Base-by-base conservation (phyloP, 2,797 vertebrate species). In the Kryptolebias ocellatus region DNA sequence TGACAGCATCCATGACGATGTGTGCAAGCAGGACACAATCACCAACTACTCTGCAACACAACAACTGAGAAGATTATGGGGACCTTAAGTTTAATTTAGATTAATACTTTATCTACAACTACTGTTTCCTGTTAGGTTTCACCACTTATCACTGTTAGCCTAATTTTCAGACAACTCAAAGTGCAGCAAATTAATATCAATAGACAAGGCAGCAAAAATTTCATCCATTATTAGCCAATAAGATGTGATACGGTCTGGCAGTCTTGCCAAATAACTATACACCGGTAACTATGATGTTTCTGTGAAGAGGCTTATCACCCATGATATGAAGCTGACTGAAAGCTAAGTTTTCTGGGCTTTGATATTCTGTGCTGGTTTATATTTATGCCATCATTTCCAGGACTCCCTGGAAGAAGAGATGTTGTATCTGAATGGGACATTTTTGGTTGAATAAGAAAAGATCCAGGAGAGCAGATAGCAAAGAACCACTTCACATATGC, bases 391-490 rank as follows among this genome's bases (percentile, higher is more conserved):
- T 24, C 20, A 24, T 24, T 24, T 24, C 20, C 34, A 34, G 9
- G 34, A 34, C 6, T 34, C 34, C 5, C 34, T 34, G 34, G 34
- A 34, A 34, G 34, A 34, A 34, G 4, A 34, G 6, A 34, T 42
- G 39, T 42, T 42, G 39, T 12, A 42, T 12, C 39, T 42, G 1
- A 14, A 12, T 12, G 14, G 11, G 10, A 14, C 11, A 42, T 12
- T 42, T 42, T 12, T 12, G 39, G 39, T 39, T 11, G 12, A 39
- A 39, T 39, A 12, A 39, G 34, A 58, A 9, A 60, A 42, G 52
- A 49, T 68, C 39, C 46, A 57, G 55, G 29, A 57, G 47, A 64
- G 60, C 1, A 47, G 12, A 50, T 34, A 37, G 27, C 20, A 45
- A 5, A 24, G 20, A 14, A 20, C 53, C 53, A 8, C 8, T 51